Conservation (phyloP, 2,888 invertebrate species). For the Sinohyriopsis cumingii region DNA sequence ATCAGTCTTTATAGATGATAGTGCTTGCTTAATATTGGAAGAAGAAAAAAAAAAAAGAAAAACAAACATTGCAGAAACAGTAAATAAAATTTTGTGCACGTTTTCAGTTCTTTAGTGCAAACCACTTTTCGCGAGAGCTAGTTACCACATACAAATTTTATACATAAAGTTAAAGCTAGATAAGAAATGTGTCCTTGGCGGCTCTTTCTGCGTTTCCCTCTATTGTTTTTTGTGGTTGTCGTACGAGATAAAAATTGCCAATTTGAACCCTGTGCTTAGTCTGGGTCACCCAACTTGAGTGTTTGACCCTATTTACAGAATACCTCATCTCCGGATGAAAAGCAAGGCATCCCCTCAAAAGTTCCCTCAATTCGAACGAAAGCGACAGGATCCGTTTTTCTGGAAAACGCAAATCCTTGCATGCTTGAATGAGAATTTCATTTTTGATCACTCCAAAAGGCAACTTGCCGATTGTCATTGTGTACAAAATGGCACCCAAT, state of each 20-base stretch:
- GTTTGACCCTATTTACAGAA: constrained; percentile 51
- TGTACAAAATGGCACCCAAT: constrained; percentile 59
- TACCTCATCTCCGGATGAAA: constrained; percentile 52
- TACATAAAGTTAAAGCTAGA: constrained; percentile 20
- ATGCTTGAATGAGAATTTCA: constrained; percentile 39
- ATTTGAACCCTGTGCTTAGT: constrained; percentile 48
- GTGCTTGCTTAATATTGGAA: too few relatives aligned
- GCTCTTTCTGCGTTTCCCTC: constrained; percentile 50
- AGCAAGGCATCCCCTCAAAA: constrained; percentile 54
- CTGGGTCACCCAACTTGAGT: constrained; percentile 46
- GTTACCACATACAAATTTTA: too few relatives aligned
- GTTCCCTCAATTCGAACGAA: constrained; percentile 47
- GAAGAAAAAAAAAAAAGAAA: too few relatives aligned
- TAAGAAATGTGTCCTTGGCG: constrained; percentile 48
- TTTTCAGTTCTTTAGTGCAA: too few relatives aligned
- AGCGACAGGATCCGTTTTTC: constrained; percentile 37
- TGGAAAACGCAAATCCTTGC: constrained; percentile 42
- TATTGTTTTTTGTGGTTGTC: constrained; percentile 58
- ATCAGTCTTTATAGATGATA: too few relatives aligned
- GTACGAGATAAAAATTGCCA: constrained; percentile 63
- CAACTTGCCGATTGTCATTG: constrained; percentile 57
- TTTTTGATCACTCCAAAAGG: constrained; percentile 53
- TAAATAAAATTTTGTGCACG: too few relatives aligned
- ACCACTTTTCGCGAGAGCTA: too few relatives aligned
- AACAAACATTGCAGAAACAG: too few relatives aligned